Conservation (phyloP, 2,113 vertebrate genomes). For the Psettodes erumei region DNA sequence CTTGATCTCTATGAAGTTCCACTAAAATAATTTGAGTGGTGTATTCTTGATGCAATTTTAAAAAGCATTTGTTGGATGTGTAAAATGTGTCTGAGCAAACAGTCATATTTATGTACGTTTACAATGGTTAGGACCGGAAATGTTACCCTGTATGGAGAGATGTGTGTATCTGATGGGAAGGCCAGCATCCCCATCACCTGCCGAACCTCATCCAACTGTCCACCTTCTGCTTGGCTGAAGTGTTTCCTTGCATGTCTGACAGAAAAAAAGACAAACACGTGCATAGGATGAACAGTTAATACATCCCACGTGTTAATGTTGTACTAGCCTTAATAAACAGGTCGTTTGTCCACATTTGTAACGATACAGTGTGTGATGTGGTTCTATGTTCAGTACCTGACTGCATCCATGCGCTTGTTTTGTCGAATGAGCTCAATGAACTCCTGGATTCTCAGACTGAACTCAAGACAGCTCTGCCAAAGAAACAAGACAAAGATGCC, state of each 20-base stretch:
- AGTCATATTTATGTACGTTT: background rate
- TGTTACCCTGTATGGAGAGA: constrained; percentile 98
- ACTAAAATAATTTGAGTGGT: background rate
- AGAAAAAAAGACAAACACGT: constrained; percentile 4
- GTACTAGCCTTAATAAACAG: too few species aligned
- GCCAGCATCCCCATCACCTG: constrained; percentile 99
- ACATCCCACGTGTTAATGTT: background rate
- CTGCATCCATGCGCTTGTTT: constrained; percentile 99
- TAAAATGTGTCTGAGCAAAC: background rate
- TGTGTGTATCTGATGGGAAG: constrained; percentile 98
- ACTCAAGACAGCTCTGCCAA: constrained; percentile 96
- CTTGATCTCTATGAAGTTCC: background rate
- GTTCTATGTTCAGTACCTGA: constrained; percentile 84
- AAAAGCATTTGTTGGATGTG: background rate
- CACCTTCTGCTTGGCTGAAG: constrained; percentile 98
- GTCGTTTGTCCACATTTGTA: background rate
- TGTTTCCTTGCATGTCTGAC: constrained; percentile 97
- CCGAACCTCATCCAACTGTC: constrained; percentile 97
- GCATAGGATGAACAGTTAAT: background rate
- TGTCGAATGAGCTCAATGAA: constrained; percentile 99
- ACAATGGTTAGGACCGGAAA: background rate
- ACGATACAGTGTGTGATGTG: background rate
- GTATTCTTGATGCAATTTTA: background rate
- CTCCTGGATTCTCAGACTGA: constrained; percentile 99
- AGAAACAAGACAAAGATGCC: background rate